phyloP scores from a whole-genome alignment of 2,113 vertebrate species.

The Clarias batrachus region DNA sequence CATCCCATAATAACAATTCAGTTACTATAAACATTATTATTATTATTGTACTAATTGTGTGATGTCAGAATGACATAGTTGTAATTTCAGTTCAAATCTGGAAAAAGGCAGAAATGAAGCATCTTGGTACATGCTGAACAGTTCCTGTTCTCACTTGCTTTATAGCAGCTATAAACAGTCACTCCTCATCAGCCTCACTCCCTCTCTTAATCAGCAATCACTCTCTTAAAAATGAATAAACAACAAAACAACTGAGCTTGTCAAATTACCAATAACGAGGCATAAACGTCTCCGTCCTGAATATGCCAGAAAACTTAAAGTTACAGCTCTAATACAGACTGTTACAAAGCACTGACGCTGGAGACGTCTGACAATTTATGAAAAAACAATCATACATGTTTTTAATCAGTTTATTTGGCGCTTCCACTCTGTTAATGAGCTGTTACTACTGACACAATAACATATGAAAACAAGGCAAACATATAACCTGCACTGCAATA shows the following conservation, averaged over 20 bases:
- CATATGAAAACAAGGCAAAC: no score
- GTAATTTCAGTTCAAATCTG: not conserved
- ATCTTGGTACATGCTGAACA: not conserved
- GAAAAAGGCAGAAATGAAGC: not conserved
- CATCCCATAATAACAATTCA: slow-evolving; percentile 3
- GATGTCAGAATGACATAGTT: not conserved
- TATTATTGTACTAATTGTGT: not conserved
- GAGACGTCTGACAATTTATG: not conserved
- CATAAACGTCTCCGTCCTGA: no score
- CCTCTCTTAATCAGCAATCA: no score
- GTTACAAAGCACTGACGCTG: not conserved
- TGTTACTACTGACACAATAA: not conserved
- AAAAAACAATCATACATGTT: not conserved
- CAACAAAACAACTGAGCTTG: not conserved
- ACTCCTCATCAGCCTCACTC: no score
- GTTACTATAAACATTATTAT: not conserved
- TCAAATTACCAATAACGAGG: not conserved
- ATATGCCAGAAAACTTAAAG: not conserved
- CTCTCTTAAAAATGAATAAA: not conserved
- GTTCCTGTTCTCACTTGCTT: no score
- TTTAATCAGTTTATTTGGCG: not conserved
- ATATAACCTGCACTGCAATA: not conserved
- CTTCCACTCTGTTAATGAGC: not conserved
- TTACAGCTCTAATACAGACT: not conserved
- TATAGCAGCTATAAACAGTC: no score